A percentile compares a stretch with the other conserved stretches of the same genome.
Conservation (phyloP, 1,140 invertebrate genomes). For the Zaprionus kolodkinae region DNA sequence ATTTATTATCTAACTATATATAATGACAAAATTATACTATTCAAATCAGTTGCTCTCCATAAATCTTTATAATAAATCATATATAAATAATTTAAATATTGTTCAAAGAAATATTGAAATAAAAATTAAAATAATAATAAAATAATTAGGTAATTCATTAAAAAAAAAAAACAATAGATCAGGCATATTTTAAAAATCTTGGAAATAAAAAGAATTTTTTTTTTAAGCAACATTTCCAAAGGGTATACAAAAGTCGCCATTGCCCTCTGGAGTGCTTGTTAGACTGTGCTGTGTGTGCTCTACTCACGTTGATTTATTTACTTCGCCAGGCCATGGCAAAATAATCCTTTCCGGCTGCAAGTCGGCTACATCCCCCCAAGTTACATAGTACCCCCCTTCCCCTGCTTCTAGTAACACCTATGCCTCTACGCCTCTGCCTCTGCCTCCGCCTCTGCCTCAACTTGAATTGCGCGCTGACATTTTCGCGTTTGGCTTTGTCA, state of each 20-base stretch:
- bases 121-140: too few species aligned
- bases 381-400: conserved; percentile 15
- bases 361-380: conserved; percentile 5
- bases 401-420: not conserved
- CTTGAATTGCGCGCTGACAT: conserved; percentile 69
- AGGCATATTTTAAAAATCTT: too few species aligned
- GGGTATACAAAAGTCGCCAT: not conserved
- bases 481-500: conserved; percentile 80
- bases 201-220: too few species aligned
- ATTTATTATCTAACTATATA: too few species aligned
- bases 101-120: too few species aligned
- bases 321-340: conserved; percentile 48
- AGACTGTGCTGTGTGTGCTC: not conserved
- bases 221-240: not conserved
- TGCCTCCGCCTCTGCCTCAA: not conserved
- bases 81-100: too few species aligned
- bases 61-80: too few species aligned
- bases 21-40: too few species aligned
- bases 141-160: too few species aligned
- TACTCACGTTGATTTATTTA: conserved; percentile 43
- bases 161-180: too few species aligned
- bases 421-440: not conserved
- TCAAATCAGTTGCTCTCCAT: too few species aligned
- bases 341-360: conserved; percentile 75
- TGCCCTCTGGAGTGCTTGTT: not conserved